Base-by-base conservation (phyloP, 2,797 vertebrate genomes). In the Eurystomus glaucurus region DNA sequence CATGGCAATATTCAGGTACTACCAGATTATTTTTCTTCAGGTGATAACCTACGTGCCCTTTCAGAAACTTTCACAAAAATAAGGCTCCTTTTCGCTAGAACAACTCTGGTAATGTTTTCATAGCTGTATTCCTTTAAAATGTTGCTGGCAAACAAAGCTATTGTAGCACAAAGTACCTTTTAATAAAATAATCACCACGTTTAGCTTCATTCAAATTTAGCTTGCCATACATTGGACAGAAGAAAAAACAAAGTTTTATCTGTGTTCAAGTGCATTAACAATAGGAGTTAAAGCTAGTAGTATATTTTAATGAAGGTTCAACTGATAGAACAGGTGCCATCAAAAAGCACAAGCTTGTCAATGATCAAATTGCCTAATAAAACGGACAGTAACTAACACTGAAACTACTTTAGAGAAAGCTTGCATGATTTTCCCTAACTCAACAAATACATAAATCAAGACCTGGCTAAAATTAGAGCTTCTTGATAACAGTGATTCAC, bases 201-300 rank as follows among this genome's bases (percentile, higher is more conserved):
- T 92, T 79, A 96, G 91, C 85, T 91, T 91, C 90, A 84, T 83
- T 93, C 81, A 86, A 96, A 87, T 88, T 39, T 57, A 95, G 81
- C 77, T 86, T 74, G 66, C 83, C 86, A 19, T 46, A 76, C 79
- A 90, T 2, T 35, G 88, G 75, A 89, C 48, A 83, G 64, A 95
- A 91, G 51, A 61, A 82, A 93, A 85, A 85, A 54, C 33, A 54
- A 90, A 79, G n/a, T 74, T 76, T 55, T 61, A 43, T 22, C 88
- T 45, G 68, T 60, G 83, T 82, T 92, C 86, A 88, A 80, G 51
- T 91, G 82, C 82, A 77, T 76, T 79, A 86, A 72, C 72, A 92
- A 48, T 46, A 88, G 43, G 74, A 82, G 60, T 71, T 85, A 76
- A 88, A 91, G 81, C 55, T 87, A 70, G 51, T 48, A 75, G 43